Evolutionary conservation across 2,797 vertebrate genomes (phyloP), one percentile per base, ranked within the genome.

Genomic region (Chloroceryle amazona): DNA sequence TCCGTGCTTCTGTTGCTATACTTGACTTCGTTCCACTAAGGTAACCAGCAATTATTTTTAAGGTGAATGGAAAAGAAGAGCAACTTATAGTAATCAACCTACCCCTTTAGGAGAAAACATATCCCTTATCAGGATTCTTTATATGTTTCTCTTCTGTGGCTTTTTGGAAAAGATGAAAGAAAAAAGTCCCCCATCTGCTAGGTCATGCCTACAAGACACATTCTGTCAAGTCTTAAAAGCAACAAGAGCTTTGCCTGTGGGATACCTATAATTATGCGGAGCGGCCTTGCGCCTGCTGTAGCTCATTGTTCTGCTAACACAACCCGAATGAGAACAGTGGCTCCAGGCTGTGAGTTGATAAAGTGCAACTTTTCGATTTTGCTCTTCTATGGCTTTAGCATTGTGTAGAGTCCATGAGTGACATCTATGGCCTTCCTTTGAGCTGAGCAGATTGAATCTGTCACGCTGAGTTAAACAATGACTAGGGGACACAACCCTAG

Each of bases 381-480:
- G 97, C 97, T 97, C 96, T 95, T 98, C 96, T 87, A 93, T 39
- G 85, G 90, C 92, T 97, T 93, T 42, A 58, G 96, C 96, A 98
- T 98, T 98, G 97, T 98, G 96, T 78, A 72, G 76, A 81, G 96
- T 84, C 97, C 72, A 28, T 97, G 98, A 98, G 97, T 98, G 98
- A 98, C 98, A 98, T 97, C 95, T 95, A 94, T 98, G 97, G 98
- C 98, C 98, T 97, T 98, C 97, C 97, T 98, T 97, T 95, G 84
- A 96, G 98, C 97, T 98, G 97, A 97, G 98, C 98, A 98, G 98
- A 99, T 99, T 99, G 98, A 98, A 99, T 99, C 98, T 98, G 98
- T 99, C 98, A 99, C 47, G 96, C 98, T 90, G 98, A 97, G 98
- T 98, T 99, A 99, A 99, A 98, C 98, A 98, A 98, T 98, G 98